These are phyloP conservation scores for Perca flavescens DNA, from an alignment of 2,113 vertebrate genomes.

Conservation along the genomic window DNA sequence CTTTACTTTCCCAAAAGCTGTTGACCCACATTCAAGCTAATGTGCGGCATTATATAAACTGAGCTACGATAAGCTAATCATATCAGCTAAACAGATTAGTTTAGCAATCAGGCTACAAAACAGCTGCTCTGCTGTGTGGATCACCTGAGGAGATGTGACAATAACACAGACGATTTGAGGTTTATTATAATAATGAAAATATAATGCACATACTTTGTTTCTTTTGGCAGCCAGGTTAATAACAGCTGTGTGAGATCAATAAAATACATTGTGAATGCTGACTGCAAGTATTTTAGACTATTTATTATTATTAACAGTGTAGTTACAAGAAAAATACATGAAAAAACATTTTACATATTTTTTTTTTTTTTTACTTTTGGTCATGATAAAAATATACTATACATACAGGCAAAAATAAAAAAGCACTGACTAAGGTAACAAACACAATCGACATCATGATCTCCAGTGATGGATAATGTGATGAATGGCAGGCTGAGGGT, in stretches of 20 bases:
- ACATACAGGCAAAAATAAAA: slow-evolving; percentile 56
- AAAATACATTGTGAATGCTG: not conserved
- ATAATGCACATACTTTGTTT: no score
- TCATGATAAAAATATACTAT: slow-evolving; percentile 76
- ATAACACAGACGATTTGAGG: not conserved
- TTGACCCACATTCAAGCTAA: slow-evolving; percentile 56
- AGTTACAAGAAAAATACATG: slow-evolving; percentile 44
- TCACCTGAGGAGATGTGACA: not conserved
- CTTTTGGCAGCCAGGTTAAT: not conserved
- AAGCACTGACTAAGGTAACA: slow-evolving; percentile 38
- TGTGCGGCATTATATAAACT: slow-evolving; percentile 29
- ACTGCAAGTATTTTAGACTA: slow-evolving; percentile 74
- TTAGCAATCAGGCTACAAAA: slow-evolving; percentile 37
- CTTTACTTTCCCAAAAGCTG: slow-evolving; percentile 18
- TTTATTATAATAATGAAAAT: not conserved
- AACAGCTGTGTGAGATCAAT: not conserved
- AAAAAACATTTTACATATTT: slow-evolving; percentile 62
- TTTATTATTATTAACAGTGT: slow-evolving; percentile 21
- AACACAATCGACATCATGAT: slow-evolving; percentile 59
- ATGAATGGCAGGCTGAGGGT: slow-evolving; percentile 40
- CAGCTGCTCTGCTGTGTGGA: slow-evolving; percentile 11
- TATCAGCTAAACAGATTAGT: slow-evolving; percentile 60
- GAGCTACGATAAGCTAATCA: slow-evolving; percentile 51
- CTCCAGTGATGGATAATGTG: slow-evolving; percentile 63
- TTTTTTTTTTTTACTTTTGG: slow-evolving; percentile 72